These are phyloP conservation scores for Leptobrachium leishanense DNA, from an alignment of 2,113 vertebrate genomes.

Conservation along the genomic window DNA sequence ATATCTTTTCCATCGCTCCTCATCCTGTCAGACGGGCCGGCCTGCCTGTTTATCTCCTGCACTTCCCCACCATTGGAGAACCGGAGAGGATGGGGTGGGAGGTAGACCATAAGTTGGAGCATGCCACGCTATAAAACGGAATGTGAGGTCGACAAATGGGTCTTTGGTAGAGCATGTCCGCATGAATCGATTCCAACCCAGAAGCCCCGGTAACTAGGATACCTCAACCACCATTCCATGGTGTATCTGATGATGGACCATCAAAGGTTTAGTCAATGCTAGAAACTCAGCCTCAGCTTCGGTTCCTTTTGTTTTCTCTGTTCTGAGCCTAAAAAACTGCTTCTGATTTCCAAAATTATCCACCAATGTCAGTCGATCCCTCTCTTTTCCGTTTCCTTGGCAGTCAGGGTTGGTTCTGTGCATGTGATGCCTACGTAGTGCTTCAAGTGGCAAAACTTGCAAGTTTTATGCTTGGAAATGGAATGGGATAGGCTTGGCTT, in stretches of 20 bases:
- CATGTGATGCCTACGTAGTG: constrained; percentile 18
- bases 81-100: not conserved
- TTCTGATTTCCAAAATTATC: no score
- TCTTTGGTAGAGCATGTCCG: not conserved
- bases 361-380: no score
- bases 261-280: not conserved
- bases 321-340: no score
- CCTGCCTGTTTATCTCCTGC: not conserved
- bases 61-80: not conserved
- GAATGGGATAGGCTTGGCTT: constrained; percentile 29
- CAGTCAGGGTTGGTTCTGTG: not conserved
- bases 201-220: not conserved
- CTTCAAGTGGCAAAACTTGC: constrained; percentile 11
- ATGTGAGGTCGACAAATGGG: not conserved
- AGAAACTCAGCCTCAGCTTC: not conserved
- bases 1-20: not conserved
- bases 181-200: not conserved
- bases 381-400: not conserved
- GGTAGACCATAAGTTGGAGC: not conserved
- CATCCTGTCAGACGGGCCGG: not conserved
- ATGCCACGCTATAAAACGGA: not conserved
- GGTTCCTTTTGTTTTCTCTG: not conserved
- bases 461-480: constrained; percentile 37
- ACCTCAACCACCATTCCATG: not conserved
- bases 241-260: not conserved